phyloP scores from a whole-genome alignment of 2,888 invertebrate genomes.

The Terebella lapidaria region DNA sequence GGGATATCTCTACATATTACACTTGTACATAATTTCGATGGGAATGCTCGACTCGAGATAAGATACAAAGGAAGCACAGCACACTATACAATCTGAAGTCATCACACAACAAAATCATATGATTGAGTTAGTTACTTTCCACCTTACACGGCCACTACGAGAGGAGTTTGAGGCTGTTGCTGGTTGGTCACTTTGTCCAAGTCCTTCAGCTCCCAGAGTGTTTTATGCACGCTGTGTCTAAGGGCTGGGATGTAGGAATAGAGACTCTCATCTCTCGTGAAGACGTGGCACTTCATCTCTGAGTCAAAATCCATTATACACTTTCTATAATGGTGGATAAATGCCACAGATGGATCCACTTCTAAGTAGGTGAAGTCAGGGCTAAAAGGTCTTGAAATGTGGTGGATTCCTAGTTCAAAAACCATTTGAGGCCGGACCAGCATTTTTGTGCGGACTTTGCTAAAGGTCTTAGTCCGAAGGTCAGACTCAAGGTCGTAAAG shows the following conservation, averaged over 20 bases:
- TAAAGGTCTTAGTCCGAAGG: slow-evolving; percentile 30
- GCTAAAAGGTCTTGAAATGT: slow-evolving; percentile 49
- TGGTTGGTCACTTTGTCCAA: too few relatives aligned
- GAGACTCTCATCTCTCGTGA: slow-evolving; percentile 19
- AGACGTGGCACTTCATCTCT: slow-evolving; percentile 24
- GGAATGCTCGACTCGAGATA: too few relatives aligned
- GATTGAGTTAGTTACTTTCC: too few relatives aligned
- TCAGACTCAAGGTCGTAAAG: slow-evolving; percentile 31
- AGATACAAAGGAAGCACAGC: too few relatives aligned
- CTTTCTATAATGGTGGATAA: slow-evolving; percentile 45
- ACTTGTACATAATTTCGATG: too few relatives aligned
- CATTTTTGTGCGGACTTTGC: slow-evolving; percentile 48
- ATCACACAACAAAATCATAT: too few relatives aligned
- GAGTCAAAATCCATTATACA: slow-evolving; percentile 44
- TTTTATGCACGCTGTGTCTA: slow-evolving; percentile 21
- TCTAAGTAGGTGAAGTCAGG: slow-evolving; percentile 32
- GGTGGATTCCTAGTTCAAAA: slow-evolving; percentile 55
- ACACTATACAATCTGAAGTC: too few relatives aligned
- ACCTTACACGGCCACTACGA: too few relatives aligned
- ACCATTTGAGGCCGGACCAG: slow-evolving; percentile 47
- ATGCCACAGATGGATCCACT: slow-evolving; percentile 31
- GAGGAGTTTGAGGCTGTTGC: too few relatives aligned
- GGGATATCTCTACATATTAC: too few relatives aligned
- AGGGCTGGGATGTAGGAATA: slow-evolving; percentile 20
- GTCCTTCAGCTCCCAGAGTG: slow-evolving; percentile 23